Evolutionary conservation across 2,113 vertebrate species (phyloP), one percentile per base, ranked within the genome.

Genomic region (Macrotus californicus): DNA sequence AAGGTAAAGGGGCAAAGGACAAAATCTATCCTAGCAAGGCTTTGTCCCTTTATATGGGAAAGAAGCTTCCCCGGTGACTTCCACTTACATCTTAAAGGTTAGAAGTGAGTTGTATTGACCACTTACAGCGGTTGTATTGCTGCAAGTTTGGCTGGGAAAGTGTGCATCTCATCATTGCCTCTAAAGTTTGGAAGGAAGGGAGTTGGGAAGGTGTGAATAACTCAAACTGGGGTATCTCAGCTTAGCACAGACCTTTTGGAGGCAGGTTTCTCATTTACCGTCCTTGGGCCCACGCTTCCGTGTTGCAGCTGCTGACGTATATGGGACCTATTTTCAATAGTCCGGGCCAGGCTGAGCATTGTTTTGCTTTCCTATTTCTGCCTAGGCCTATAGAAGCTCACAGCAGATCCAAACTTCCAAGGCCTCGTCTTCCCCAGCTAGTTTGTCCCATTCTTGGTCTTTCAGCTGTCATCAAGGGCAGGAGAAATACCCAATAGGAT

Each of bases 211-310:
- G 24, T 21, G 13, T 48, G 52, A 61, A 43, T 19, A 36, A 69
- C 16, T 43, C 89, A 54, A 24, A 13, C 48, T 80, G 10, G 29
- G 34, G 13, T 12, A 6, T 36, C 34, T 89, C 64, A 2, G 43
- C 21, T 87, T 43, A 61, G 34, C 48, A 39, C 8, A 54, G 56
- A 52, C 21, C 15, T 41, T 93, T 34, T 14, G 1, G 19, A 18
- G 21, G 14, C 72, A 50, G 5, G 34, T 29, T 31, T 43, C 22
- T 54, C n/a, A 19, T 50, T 52, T 39, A 15, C 59, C 50, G 59
- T 24, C 59, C n/a, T 2, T 75, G 2, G 1, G n/a, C 9, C 50
- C 41, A 43, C 1, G 18, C 22, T 10, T 5, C 19, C 7, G 18
- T 34, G 56, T n/a, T 75, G 29, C 31, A 19, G 4, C 4, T 24